A percentile compares a stretch with the other conserved stretches of the same genome.
Conservation (phyloP, 1,140 invertebrate genomes). For the Palaemon carinicauda region DNA sequence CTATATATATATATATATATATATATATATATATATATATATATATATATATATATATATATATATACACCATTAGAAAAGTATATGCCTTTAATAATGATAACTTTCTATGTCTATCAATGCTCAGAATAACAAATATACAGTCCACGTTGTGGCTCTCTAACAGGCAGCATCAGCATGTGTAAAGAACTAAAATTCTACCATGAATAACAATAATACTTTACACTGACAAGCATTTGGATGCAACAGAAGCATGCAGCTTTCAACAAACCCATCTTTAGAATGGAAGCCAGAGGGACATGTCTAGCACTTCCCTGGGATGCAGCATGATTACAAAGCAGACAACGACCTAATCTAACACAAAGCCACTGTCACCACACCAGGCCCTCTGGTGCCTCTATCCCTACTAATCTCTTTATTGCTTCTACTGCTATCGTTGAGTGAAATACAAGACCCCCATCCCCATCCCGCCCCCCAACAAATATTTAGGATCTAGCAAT, state of each 20-base stretch:
- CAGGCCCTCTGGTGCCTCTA: constrained; percentile 27
- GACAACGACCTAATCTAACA: constrained; percentile 50
- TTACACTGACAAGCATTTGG: constrained; percentile 23
- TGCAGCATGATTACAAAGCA: constrained; percentile 34
- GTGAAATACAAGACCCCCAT: background rate
- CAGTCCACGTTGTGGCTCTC: too few species aligned
- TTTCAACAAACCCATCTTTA: constrained; percentile 41
- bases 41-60: too few species aligned
- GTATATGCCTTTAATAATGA: too few species aligned
- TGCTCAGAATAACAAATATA: too few species aligned
- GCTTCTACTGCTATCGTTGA: constrained; percentile 6
- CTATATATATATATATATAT: too few species aligned
- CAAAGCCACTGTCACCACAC: constrained; percentile 43
- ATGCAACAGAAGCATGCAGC: constrained; percentile 35
- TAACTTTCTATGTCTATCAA: too few species aligned
- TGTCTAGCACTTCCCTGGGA: constrained; percentile 22
- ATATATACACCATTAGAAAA: too few species aligned
- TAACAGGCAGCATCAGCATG: background rate
- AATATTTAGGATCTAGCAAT: too few species aligned
- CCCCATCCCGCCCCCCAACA: too few species aligned
- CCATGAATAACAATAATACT: background rate
- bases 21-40: too few species aligned
- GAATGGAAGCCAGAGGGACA: constrained; percentile 37
- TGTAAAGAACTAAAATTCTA: constrained; percentile 34
- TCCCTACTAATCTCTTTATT: background rate